A percentile compares a stretch with the other conserved stretches of the same genome.
phyloP scores from a whole-genome alignment of 2,888 invertebrate species.

The Pemphredon lugubris region DNA sequence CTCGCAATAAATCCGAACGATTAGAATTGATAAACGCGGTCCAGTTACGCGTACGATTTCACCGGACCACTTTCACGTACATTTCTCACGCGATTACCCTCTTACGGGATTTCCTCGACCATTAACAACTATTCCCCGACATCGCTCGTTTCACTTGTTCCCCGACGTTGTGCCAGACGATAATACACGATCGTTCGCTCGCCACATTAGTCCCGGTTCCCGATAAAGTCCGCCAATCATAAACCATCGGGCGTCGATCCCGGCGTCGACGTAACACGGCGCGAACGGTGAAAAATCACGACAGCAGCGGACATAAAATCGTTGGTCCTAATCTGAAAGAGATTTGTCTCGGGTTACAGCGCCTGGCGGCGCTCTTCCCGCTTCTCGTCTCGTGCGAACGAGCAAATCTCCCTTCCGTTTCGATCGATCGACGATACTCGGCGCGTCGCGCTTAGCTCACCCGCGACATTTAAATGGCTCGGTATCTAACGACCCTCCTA shows the following conservation, averaged over 20 bases:
- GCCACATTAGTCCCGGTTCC: no score
- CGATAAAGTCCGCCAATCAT: no score
- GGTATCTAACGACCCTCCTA: not conserved
- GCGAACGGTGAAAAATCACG: no score
- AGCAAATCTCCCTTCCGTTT: not conserved
- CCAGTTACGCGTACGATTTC: conserved; percentile 17
- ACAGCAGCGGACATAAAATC: no score
- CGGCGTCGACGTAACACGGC: no score
- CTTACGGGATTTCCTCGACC: conserved; percentile 7
- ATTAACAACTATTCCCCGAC: conserved; percentile 22
- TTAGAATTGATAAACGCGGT: conserved; percentile 33
- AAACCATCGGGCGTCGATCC: no score
- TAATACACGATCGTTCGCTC: no score
- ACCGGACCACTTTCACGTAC: not conserved
- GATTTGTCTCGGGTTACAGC: not conserved
- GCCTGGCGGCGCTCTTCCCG: not conserved
- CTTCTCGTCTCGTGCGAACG: no score
- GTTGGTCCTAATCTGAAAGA: no score
- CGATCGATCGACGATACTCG: not conserved
- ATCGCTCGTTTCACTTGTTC: conserved; percentile 26
- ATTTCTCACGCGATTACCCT: conserved; percentile 17
- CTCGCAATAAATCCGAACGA: conserved; percentile 14
- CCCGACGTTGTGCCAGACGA: no score
- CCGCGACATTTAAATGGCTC: conserved; percentile 21
- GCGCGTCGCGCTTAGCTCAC: conserved; percentile 1